These are phyloP conservation scores for Alviniconcha marisindica DNA, from an alignment of 1,140 invertebrate genomes.

Conservation along the genomic window DNA sequence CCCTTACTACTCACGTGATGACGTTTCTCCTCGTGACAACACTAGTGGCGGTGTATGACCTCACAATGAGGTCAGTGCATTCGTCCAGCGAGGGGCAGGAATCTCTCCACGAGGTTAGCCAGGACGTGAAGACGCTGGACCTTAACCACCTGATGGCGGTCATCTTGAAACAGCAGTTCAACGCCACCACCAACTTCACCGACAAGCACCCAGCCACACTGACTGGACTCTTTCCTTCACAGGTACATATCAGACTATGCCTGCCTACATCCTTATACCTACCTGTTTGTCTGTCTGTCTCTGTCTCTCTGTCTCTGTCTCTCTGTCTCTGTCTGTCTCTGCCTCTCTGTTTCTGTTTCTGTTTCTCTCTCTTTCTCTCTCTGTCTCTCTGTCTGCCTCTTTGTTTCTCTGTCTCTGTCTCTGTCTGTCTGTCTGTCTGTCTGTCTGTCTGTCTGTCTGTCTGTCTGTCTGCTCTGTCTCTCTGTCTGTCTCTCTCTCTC, in stretches of 20 bases:
- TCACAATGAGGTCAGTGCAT: too few species aligned
- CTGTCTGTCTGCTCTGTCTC: background rate
- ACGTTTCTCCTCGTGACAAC: background rate
- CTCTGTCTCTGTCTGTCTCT: too few species aligned
- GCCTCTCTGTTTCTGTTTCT: too few species aligned
- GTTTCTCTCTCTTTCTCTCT: too few species aligned
- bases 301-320: too few species aligned
- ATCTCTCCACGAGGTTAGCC: background rate
- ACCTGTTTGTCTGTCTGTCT: too few species aligned
- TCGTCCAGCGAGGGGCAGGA: background rate
- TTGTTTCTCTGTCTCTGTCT: background rate
- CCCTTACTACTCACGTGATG: background rate
- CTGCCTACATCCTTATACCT: background rate
- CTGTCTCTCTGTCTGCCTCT: background rate
- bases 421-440: constrained; percentile 3
- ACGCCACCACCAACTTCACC: background rate
- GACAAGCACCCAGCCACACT: background rate
- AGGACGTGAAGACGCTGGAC: background rate
- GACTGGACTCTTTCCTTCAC: background rate
- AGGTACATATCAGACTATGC: background rate
- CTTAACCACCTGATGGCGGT: background rate
- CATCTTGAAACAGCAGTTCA: background rate
- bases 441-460: constrained; percentile 14
- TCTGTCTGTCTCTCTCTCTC: constrained; percentile 20
- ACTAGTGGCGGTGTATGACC: background rate